A percentile compares a stretch with the other conserved stretches of the same genome.
Evolutionary conservation across 1,140 invertebrate species (phyloP).

Genomic region (Ooceraea biroi): DNA sequence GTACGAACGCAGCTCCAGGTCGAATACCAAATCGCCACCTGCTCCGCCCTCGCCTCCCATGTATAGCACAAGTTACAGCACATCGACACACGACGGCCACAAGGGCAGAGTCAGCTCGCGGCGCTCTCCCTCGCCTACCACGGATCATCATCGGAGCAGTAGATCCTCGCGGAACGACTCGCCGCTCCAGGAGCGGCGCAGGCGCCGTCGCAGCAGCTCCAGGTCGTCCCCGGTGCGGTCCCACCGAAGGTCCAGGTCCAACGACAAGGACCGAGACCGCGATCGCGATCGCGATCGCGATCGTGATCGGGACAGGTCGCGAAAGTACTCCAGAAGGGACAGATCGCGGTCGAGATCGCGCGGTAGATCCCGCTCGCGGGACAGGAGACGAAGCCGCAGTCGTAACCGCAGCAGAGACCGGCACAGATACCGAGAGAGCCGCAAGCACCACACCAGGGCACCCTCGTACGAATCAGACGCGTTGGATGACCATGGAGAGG

Average conservation of each 20-base stretch:
- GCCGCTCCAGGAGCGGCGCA: conserved; percentile 77
- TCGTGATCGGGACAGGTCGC: conserved; percentile 72
- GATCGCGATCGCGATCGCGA: conserved; percentile 75
- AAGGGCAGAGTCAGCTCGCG: conserved; percentile 78
- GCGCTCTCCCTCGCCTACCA: conserved; percentile 77
- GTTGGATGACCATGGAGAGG: conserved; percentile 76
- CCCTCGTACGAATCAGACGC: conserved; percentile 76
- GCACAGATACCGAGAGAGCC: conserved; percentile 77
- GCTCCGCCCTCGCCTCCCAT: conserved; percentile 82
- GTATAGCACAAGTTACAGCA: conserved; percentile 77
- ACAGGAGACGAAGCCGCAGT: conserved; percentile 81
- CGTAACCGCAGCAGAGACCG: conserved; percentile 80
- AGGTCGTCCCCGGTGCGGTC: conserved; percentile 75
- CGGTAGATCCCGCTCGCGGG: conserved; percentile 77
- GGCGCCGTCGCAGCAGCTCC: conserved; percentile 79
- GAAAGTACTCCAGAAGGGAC: conserved; percentile 79
- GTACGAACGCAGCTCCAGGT: conserved; percentile 75
- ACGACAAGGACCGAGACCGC: conserved; percentile 73
- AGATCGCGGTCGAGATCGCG: conserved; percentile 79
- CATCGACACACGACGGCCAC: conserved; percentile 73
- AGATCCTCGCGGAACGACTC: conserved; percentile 76
- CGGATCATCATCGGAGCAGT: conserved; percentile 74
- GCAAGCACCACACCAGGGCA: conserved; percentile 76
- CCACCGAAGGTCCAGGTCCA: conserved; percentile 79
- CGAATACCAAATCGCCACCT: conserved; percentile 78